Evolutionary conservation across 2,113 vertebrate species (phyloP).

Genomic region (Herpailurus yagouaroundi): DNA sequence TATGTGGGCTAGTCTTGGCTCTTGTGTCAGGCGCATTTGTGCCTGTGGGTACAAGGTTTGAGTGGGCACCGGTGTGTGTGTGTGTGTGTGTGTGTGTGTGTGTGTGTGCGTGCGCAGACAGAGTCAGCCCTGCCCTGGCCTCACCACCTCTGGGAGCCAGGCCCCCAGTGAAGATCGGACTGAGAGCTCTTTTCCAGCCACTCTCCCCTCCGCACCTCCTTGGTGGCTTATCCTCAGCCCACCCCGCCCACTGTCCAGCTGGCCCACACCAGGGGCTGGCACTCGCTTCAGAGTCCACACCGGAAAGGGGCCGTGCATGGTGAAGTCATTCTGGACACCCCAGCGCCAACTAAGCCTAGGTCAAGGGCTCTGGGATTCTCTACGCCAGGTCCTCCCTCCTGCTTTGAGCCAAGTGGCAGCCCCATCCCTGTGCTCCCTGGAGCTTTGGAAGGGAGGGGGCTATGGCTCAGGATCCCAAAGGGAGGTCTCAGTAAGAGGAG

Average conservation of each 20-base stretch:
- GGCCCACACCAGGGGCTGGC: background rate
- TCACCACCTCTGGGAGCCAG: background rate
- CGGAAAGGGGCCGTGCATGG: background rate
- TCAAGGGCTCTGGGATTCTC: slow-evolving; percentile 35
- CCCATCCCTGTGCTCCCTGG: background rate
- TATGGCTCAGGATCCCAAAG: background rate
- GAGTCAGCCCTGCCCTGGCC: background rate
- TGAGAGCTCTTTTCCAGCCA: background rate
- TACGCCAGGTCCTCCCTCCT: background rate
- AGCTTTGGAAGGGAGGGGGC: background rate
- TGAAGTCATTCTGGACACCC: background rate
- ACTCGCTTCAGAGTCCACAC: background rate
- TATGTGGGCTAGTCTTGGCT: background rate
- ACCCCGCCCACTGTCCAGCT: background rate
- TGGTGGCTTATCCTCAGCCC: background rate
- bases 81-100: too few relatives aligned
- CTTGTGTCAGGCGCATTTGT: background rate
- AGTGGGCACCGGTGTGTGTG: fast-evolving
- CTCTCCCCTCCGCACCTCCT: background rate
- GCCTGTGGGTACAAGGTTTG: background rate
- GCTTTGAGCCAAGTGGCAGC: background rate
- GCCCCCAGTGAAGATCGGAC: too few relatives aligned
- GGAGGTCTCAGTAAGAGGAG: background rate
- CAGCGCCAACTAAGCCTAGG: background rate
- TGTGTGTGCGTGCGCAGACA: too few relatives aligned